Percentiles rank a stretch among this genome's conserved stretches.
These are phyloP conservation scores for Microcebus griseorufus DNA, from an alignment of 2,113 vertebrate genomes.

Conservation along the genomic window DNA sequence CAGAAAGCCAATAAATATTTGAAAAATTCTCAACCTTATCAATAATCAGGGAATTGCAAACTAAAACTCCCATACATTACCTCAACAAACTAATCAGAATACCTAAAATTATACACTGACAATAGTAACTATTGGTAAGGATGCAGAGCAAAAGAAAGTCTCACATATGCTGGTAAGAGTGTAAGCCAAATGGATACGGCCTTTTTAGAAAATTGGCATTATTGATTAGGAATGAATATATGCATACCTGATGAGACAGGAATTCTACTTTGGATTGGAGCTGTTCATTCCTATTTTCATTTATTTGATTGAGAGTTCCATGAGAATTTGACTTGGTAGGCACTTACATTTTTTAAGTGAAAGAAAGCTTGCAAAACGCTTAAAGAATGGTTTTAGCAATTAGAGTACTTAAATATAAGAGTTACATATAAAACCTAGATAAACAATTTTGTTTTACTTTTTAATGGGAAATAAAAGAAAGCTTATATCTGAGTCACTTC, in stretches of 20 bases:
- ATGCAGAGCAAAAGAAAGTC: neutral
- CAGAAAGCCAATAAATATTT: neutral
- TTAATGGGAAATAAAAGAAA: slow-evolving; percentile 13
- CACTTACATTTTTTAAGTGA: neutral
- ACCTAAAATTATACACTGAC: neutral
- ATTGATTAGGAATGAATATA: neutral
- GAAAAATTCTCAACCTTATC: neutral
- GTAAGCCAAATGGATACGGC: neutral
- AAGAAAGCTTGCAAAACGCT: neutral
- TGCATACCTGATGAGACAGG: neutral
- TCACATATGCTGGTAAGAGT: neutral
- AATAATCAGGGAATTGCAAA: neutral
- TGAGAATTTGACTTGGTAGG: neutral
- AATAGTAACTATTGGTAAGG: neutral
- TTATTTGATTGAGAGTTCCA: neutral
- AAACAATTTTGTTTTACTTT: neutral
- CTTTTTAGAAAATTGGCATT: neutral
- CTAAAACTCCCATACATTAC: neutral
- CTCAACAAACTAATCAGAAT: neutral
- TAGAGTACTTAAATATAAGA: neutral
- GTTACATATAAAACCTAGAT: neutral
- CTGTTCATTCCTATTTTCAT: neutral
- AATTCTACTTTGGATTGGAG: neutral
- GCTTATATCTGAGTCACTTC: neutral
- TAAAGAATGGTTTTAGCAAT: neutral